Base-by-base conservation (phyloP, 2,888 invertebrate genomes). In the Cerceris ruficornis region DNA sequence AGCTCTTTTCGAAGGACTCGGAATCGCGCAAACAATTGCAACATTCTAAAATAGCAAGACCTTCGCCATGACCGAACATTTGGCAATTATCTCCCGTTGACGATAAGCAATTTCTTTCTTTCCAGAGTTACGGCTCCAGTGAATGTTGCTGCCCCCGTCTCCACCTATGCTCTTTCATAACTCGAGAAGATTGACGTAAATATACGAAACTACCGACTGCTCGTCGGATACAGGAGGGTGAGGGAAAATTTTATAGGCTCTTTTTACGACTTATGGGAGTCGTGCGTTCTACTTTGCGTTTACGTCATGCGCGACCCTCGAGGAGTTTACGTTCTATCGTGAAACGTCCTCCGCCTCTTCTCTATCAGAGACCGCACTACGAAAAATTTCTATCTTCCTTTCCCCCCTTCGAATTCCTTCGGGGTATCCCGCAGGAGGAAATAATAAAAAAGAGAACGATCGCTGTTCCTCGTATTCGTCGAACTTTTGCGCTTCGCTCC, bases 261-360 rank as follows among this genome's bases (percentile, higher is more conserved):
- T 85, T 88, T 91, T 90, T 90, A 90, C 88, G 90, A 91, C 89
- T 88, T 87, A 86, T 86, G 86, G 87, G 84, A 89, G 90, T 89
- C 87, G 86, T 88, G 88, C 80, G 88, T 86, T 89, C 89, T 85
- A 87, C 87, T 89, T 90, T 86, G 86, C 87, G 85, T 88, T 88
- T 87, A 85, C 85, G 87, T 86, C 84, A 86, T 83, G 82, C 86
- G 84, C 88, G 87, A 77, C 75, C 86, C 85, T 83, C 83, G 68
- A 80, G 57, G 28, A 81, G 69, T 86, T 82, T 76, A 81, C 78
- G 74, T 65, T 60, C 64, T 59, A 46, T 69, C 64, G 60, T 49
- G 59, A 9, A 42, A 17, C 54, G 17, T 50, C 61, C 50, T 58
- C 42, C 14, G 54, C 15, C 59, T 70, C 58, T 78, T 57, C 71